Evolutionary conservation across 2,888 invertebrate genomes (phyloP).

Genomic region (Kryphioiulus occultus): DNA sequence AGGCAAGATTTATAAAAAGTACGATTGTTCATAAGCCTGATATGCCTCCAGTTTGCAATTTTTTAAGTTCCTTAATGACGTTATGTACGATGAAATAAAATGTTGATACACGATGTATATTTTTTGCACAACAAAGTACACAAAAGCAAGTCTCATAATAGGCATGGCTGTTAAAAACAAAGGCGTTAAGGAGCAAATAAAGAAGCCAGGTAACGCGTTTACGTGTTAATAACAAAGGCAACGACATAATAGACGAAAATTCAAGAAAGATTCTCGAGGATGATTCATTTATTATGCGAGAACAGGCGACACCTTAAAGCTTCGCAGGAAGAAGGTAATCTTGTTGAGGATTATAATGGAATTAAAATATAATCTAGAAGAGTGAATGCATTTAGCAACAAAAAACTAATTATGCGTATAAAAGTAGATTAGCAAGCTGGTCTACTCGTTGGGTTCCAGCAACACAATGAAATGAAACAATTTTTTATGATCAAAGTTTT

Average conservation of each 20-base stretch:
- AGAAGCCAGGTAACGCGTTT: conserved; percentile 12
- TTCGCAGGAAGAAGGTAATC: conserved; percentile 31
- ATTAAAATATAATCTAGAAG: conserved; percentile 35
- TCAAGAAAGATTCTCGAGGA: neutral
- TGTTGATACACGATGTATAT: neutral
- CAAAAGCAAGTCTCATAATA: neutral
- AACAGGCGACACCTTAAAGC: neutral
- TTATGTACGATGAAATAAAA: neutral
- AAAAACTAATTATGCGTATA: conserved; percentile 2
- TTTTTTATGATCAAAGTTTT: neutral
- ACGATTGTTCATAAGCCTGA: neutral
- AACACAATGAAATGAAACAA: neutral
- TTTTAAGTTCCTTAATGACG: neutral
- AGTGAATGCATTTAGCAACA: conserved; percentile 26
- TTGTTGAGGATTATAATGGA: conserved; percentile 28
- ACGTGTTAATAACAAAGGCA: conserved; percentile 12
- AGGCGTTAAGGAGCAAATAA: neutral
- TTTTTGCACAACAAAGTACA: neutral
- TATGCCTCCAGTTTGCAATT: neutral
- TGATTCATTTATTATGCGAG: conserved; percentile 25
- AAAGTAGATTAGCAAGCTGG: neutral
- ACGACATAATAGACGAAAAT: neutral
- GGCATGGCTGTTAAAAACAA: neutral
- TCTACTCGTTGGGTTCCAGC: neutral
- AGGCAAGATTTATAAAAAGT: neutral